A percentile compares a stretch with the other conserved stretches of the same genome.
Conservation (phyloP, 2,113 vertebrate species). For the Alaudala cheleensis region DNA sequence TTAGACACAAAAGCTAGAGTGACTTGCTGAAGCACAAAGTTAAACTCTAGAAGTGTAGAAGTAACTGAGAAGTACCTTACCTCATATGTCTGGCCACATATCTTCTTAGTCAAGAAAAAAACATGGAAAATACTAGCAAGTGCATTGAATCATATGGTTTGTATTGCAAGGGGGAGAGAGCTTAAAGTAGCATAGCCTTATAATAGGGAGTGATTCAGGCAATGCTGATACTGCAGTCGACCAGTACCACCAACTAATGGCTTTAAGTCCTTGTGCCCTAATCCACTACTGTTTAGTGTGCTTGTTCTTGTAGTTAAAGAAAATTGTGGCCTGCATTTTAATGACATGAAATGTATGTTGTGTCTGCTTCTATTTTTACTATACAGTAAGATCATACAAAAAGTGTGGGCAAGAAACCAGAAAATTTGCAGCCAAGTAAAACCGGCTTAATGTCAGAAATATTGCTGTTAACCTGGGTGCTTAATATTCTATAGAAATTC, state of each 20-base stretch:
- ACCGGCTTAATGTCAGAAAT: background rate
- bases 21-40: background rate
- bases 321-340: constrained; percentile 28
- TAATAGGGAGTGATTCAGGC: background rate
- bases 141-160: background rate
- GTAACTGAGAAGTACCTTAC: constrained; percentile 35
- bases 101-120: background rate
- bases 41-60: background rate
- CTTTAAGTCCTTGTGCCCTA: constrained; percentile 15
- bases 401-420: constrained; percentile 4
- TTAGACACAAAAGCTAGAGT: background rate
- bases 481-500: background rate
- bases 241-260: background rate
- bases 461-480: background rate
- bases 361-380: constrained; percentile 24
- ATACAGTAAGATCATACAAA: background rate
- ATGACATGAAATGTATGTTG: background rate
- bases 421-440: constrained; percentile 14
- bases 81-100: background rate
- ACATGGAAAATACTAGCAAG: background rate
- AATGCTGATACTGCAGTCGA: background rate
- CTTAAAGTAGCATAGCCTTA: constrained; percentile 4
- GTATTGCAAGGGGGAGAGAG: background rate
- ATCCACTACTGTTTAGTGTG: background rate
- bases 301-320: constrained; percentile 23